A percentile compares a stretch with the other conserved stretches of the same genome.
Evolutionary conservation across 2,888 invertebrate genomes (phyloP).

Genomic region (Beris chalybata): DNA sequence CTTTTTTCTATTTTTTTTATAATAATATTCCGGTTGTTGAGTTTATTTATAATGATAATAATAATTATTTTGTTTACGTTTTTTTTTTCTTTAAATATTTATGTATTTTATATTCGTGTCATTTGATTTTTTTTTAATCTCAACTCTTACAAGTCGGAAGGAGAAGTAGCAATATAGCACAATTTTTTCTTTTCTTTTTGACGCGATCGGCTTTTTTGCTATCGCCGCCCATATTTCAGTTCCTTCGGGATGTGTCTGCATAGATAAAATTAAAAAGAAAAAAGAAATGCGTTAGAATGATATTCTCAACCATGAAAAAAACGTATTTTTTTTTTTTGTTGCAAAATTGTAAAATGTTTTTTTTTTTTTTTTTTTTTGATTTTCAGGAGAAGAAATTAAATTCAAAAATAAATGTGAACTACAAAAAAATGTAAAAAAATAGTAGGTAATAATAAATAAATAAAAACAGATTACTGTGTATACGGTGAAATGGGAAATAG

Average conservation of each 20-base stretch:
- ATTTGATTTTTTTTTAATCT: constrained; percentile 17
- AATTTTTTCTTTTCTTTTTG: constrained; percentile 41
- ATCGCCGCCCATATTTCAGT: constrained; percentile 41
- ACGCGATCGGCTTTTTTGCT: constrained; percentile 37
- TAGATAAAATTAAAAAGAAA: constrained; percentile 39
- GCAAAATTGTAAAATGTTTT: constrained; percentile 19
- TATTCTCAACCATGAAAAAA: constrained; percentile 35
- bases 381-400: constrained; percentile 31
- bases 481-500: constrained; percentile 7
- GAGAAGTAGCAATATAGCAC: constrained; percentile 39
- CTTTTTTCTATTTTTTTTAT: too few species aligned
- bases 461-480: constrained; percentile 12
- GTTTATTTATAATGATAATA: too few species aligned
- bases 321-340: constrained; percentile 22
- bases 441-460: constrained; percentile 13
- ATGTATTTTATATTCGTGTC: constrained; percentile 1
- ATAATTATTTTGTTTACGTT: too few species aligned
- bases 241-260: constrained; percentile 40
- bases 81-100: constrained; percentile 13
- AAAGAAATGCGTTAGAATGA: constrained; percentile 40
- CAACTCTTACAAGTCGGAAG: constrained; percentile 40
- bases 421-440: background rate
- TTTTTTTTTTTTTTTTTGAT: constrained; percentile 23
- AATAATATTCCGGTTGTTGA: too few species aligned
- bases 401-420: constrained; percentile 30